Percentiles rank a stretch among this genome's conserved stretches.
phyloP scores from a whole-genome alignment of 2,888 invertebrate species.

The Tenthredo livida region DNA sequence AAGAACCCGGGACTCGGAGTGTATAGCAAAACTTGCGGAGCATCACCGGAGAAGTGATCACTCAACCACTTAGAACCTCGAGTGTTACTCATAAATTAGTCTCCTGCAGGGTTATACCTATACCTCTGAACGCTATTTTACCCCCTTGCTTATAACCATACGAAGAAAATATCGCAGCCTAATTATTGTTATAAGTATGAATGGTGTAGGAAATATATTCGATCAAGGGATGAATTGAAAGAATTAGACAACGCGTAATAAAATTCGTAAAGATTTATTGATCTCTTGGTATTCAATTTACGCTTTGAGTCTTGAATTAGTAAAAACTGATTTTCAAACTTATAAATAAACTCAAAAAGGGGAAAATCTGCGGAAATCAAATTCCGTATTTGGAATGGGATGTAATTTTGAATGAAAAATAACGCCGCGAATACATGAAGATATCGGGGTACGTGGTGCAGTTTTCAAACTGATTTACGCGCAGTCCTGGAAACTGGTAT shows the following conservation, averaged over 20 bases:
- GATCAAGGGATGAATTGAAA: background rate
- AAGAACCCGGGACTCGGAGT: background rate
- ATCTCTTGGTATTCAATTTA: background rate
- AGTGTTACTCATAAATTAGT: slow-evolving; percentile 45
- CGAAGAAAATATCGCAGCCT: background rate
- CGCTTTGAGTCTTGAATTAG: background rate
- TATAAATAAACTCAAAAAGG: background rate
- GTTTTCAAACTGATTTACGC: slow-evolving; percentile 11
- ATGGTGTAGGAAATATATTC: background rate
- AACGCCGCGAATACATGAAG: background rate
- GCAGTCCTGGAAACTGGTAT: slow-evolving; percentile 10
- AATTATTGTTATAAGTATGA: no score
- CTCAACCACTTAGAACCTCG: slow-evolving; percentile 43
- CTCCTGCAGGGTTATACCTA: background rate
- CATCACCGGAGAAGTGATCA: slow-evolving; percentile 41
- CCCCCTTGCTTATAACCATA: background rate
- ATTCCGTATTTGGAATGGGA: background rate
- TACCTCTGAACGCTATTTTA: background rate
- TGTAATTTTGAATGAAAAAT: slow-evolving; percentile 1
- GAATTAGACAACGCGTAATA: background rate
- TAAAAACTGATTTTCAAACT: background rate
- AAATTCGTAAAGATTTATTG: background rate
- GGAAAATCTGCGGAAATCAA: background rate
- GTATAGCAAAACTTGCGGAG: slow-evolving; percentile 29
- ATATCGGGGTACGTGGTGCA: slow-evolving; percentile 17